Evolutionary conservation across 1,140 invertebrate species (phyloP).

Genomic region (Meloidogyne hapla): DNA sequence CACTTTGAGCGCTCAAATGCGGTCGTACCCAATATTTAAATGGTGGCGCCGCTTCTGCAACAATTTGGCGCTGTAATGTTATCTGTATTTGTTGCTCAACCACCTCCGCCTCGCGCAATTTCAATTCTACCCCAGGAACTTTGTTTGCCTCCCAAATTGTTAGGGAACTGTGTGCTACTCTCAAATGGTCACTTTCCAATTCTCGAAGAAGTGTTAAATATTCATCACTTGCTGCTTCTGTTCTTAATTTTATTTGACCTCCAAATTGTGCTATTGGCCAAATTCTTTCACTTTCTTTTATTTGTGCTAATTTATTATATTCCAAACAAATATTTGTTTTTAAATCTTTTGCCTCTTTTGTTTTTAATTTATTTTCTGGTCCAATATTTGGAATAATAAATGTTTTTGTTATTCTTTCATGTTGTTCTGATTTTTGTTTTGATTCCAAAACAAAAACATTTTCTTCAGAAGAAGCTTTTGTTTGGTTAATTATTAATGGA

Average conservation of each 20-base stretch:
- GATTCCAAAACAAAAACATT: constrained; percentile 31
- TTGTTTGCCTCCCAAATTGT: constrained; percentile 10
- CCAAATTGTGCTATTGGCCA: constrained; percentile 32
- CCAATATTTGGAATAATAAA: constrained; percentile 28
- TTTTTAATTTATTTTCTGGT: constrained; percentile 11
- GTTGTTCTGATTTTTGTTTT: constrained; percentile 24
- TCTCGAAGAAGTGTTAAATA: constrained; percentile 35
- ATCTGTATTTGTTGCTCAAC: constrained; percentile 36
- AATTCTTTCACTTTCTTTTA: constrained; percentile 4
- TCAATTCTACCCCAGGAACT: neutral
- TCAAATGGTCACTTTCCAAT: constrained; percentile 16
- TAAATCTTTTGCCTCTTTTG: constrained; percentile 43
- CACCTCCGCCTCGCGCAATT: constrained; percentile 26
- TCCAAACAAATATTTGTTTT: constrained; percentile 28
- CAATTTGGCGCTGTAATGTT: constrained; percentile 18
- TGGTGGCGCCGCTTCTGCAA: constrained; percentile 21
- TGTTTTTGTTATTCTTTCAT: constrained; percentile 21
- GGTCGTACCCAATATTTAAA: constrained; percentile 26
- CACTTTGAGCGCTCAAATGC: constrained; percentile 17
- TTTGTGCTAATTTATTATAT: constrained; percentile 12
- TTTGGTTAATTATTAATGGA: neutral
- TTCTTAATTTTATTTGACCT: constrained; percentile 34
- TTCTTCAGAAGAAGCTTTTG: neutral
- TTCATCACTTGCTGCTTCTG: constrained; percentile 44
- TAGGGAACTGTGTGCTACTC: constrained; percentile 31